Evolutionary conservation across 2,797 vertebrate genomes (phyloP).

Genomic region (Mormyrops attenuatus): DNA sequence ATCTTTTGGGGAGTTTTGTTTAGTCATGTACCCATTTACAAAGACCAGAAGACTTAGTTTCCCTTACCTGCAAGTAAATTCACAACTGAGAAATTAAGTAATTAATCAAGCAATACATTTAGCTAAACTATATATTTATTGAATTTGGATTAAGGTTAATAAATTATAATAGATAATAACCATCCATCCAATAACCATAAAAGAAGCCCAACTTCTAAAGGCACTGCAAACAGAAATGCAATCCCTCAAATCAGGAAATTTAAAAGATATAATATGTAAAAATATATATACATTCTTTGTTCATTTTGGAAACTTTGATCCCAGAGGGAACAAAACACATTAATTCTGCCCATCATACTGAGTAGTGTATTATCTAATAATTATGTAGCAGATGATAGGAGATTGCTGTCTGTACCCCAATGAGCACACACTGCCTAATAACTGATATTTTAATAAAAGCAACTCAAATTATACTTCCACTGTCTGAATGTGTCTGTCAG

Average conservation of each 20-base stretch:
- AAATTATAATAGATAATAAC: neutral
- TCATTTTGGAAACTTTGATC: neutral
- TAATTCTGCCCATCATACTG: neutral
- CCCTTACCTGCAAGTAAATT: neutral
- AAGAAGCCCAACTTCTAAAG: neutral
- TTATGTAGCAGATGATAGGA: neutral
- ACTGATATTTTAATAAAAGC: slow-evolving; percentile 48
- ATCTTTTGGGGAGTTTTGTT: neutral
- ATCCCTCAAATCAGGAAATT: neutral
- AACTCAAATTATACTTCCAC: slow-evolving; percentile 25
- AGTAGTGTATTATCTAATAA: neutral
- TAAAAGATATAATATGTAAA: neutral
- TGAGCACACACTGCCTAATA: slow-evolving; percentile 7
- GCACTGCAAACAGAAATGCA: neutral
- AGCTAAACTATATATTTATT: neutral
- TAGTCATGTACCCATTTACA: neutral
- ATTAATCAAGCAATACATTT: neutral
- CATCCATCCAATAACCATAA: neutral
- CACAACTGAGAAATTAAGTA: neutral
- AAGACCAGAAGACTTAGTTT: neutral
- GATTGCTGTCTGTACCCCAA: slow-evolving; percentile 30
- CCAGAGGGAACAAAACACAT: neutral
- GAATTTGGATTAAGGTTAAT: neutral
- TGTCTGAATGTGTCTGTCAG: neutral
- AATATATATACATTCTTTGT: neutral